phyloP scores from a whole-genome alignment of 2,888 invertebrate species.

The Onchidella celtica region DNA sequence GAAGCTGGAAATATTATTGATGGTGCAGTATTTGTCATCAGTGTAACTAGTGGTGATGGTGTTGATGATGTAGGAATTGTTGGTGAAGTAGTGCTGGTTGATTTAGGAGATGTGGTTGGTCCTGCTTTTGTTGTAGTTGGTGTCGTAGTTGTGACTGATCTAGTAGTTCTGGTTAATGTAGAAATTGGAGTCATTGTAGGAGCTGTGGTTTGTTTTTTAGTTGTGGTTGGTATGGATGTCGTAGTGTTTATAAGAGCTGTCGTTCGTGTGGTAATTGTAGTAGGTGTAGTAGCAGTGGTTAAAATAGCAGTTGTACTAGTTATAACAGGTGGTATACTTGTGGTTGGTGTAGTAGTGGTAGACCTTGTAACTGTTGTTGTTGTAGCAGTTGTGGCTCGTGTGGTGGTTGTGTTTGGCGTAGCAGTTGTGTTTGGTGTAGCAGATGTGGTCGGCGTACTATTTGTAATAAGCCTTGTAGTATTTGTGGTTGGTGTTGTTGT shows the following conservation, averaged over 20 bases:
- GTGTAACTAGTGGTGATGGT: not conserved
- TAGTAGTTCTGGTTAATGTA: not conserved
- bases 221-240: slow-evolving; percentile 10
- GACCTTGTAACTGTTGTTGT: not conserved
- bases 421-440: not conserved
- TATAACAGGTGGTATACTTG: too few relatives aligned
- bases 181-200: slow-evolving; percentile 6
- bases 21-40: not conserved
- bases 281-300: not conserved
- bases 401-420: not conserved
- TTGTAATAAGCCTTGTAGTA: not conserved
- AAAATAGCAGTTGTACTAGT: not conserved
- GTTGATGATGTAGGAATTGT: not conserved
- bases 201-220: slow-evolving; percentile 15
- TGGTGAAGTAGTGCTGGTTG: slow-evolving; percentile 6
- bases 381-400: not conserved
- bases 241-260: not conserved
- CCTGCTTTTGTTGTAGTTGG: not conserved
- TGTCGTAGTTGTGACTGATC: not conserved
- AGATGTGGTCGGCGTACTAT: not conserved
- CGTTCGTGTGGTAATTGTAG: not conserved
- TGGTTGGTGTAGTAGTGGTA: not conserved
- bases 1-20: not conserved
- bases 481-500: not conserved
- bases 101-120: slow-evolving; percentile 1